Conservation (phyloP, 2,797 vertebrate genomes). For the Gymnodraco acuticeps region DNA sequence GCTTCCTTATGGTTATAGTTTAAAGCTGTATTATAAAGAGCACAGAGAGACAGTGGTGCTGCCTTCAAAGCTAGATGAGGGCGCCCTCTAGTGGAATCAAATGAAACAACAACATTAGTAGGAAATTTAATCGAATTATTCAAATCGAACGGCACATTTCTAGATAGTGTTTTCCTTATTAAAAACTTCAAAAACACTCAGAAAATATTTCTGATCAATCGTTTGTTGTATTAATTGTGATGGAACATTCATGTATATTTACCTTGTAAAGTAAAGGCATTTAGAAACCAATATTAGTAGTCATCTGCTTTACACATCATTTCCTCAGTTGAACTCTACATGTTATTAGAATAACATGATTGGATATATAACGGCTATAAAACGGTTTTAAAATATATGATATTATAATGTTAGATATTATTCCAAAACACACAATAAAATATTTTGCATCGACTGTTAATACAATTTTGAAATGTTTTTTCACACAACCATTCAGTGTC, state of each 20-base stretch:
- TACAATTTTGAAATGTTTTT: neutral
- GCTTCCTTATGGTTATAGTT: neutral
- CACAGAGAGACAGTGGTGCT: neutral
- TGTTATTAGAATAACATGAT: neutral
- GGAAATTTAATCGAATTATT: constrained; percentile 9
- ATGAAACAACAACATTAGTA: neutral
- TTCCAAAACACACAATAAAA: constrained; percentile 10
- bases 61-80: constrained; percentile 1
- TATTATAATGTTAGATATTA: neutral
- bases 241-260: neutral
- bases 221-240: neutral
- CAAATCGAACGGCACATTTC: neutral
- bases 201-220: neutral
- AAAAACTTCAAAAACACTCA: neutral
- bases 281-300: neutral
- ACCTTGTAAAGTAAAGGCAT: neutral
- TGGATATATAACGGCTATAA: neutral
- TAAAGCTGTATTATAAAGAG: neutral
- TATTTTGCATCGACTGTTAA: neutral
- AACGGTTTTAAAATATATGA: neutral
- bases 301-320: neutral
- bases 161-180: neutral
- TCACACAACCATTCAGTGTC: neutral
- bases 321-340: neutral
- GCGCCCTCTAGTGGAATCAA: constrained; percentile 58